Evolutionary conservation across 2,888 invertebrate genomes (phyloP).

Genomic region (Nyleta sp.): DNA sequence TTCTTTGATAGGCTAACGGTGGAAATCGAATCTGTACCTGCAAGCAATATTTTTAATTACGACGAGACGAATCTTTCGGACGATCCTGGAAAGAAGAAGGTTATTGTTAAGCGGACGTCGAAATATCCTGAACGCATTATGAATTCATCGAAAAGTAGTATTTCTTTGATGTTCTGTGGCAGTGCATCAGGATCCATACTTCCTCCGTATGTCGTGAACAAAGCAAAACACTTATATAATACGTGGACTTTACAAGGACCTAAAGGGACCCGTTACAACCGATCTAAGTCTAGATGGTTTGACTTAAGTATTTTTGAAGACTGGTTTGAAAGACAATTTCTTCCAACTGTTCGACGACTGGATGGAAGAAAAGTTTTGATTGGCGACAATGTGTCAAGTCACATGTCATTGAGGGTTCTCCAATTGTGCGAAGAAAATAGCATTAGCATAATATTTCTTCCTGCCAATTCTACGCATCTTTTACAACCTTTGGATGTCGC

Average conservation of each 20-base stretch:
- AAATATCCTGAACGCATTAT: conserved; percentile 14
- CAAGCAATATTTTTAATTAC: conserved; percentile 36
- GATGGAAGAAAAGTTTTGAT: conserved; percentile 72
- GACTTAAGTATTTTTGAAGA: conserved; percentile 68
- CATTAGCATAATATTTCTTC: conserved; percentile 72
- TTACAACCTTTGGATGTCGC: conserved; percentile 20
- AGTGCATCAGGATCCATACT: conserved; percentile 25
- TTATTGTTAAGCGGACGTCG: conserved; percentile 6
- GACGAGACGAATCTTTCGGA: conserved; percentile 36
- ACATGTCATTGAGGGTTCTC: conserved; percentile 59
- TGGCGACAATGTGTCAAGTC: conserved; percentile 74
- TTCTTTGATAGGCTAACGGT: conserved; percentile 11
- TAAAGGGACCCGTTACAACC: conserved; percentile 26
- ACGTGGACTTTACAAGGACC: conserved; percentile 25
- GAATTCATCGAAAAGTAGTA: conserved; percentile 27
- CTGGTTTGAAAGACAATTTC: conserved; percentile 66
- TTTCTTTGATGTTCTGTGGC: conserved; percentile 43
- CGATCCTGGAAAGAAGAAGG: conserved; percentile 11
- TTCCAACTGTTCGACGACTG: conserved; percentile 70
- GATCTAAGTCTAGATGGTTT: conserved; percentile 68
- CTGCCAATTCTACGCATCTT: conserved; percentile 68
- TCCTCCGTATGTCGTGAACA: conserved; percentile 39
- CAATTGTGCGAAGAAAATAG: conserved; percentile 68
- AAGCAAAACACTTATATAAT: conserved; percentile 13
- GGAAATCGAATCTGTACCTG: conserved; percentile 8